Evolutionary conservation across 2,888 invertebrate species (phyloP).

Genomic region (Tuberolachnus salignus): DNA sequence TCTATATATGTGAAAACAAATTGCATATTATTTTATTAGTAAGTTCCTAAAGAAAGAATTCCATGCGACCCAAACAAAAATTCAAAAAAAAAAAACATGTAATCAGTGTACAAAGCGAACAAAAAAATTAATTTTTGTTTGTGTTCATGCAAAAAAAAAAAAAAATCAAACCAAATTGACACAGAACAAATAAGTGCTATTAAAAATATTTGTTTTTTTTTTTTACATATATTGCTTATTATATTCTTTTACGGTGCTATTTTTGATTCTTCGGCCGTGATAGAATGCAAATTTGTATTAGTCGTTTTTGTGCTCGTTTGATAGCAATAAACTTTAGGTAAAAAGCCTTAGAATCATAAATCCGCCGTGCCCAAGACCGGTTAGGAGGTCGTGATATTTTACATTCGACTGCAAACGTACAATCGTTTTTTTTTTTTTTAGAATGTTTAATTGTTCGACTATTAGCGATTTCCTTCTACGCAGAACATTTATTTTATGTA

Average conservation of each 20-base stretch:
- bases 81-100: conserved; percentile 3
- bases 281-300: neutral
- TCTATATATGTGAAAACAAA: neutral
- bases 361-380: neutral
- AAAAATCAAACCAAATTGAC: neutral
- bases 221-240: neutral
- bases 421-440: no score
- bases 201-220: neutral
- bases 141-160: conserved; percentile 25
- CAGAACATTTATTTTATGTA: no score
- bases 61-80: neutral
- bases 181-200: neutral
- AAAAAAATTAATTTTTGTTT: neutral
- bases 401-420: no score
- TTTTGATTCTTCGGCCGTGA: neutral
- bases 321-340: neutral
- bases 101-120: conserved; percentile 26
- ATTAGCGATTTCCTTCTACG: neutral
- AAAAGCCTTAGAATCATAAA: neutral
- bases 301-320: neutral
- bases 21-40: neutral
- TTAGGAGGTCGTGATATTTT: no score
- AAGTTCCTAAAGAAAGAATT: neutral
- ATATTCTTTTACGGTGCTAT: neutral
- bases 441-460: neutral